A percentile compares a stretch with the other conserved stretches of the same genome.
phyloP scores from a whole-genome alignment of 2,888 invertebrate genomes.

The Campoletis raptor region DNA sequence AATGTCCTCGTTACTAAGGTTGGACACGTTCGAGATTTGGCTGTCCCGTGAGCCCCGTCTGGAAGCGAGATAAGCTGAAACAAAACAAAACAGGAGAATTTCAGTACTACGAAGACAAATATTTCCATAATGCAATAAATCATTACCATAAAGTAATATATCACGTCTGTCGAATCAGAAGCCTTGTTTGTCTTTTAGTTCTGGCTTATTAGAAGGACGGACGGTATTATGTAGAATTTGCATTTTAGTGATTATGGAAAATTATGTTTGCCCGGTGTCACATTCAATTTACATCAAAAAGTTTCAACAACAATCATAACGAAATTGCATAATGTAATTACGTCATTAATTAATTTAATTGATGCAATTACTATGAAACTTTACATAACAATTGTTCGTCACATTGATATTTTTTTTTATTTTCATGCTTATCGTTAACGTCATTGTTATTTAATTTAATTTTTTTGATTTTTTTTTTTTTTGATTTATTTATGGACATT shows the following conservation, averaged over 20 bases:
- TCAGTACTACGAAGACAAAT: not conserved
- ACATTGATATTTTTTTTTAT: not conserved
- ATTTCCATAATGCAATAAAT: slow-evolving; percentile 21
- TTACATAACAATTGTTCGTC: not conserved
- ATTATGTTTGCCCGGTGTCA: not conserved
- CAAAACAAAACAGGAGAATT: slow-evolving; percentile 6
- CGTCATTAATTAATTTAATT: not conserved
- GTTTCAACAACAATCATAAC: not conserved
- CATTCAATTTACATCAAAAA: not conserved
- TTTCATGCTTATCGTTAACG: not conserved
- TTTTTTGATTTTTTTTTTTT: not conserved
- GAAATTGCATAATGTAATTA: not conserved
- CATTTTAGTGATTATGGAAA: not conserved
- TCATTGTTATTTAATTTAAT: not conserved
- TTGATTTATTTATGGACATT: not conserved
- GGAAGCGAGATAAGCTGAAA: slow-evolving; percentile 91
- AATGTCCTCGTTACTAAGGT: slow-evolving; percentile 91
- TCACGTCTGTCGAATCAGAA: not conserved
- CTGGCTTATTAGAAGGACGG: not conserved
- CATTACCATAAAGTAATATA: slow-evolving; percentile 8
- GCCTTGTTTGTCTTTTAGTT: slow-evolving; percentile 8
- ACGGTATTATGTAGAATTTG: not conserved
- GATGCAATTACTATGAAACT: not conserved
- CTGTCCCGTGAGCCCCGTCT: slow-evolving; percentile 93
- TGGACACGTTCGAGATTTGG: slow-evolving; percentile 90